A percentile compares a stretch with the other conserved stretches of the same genome.
phyloP scores from a whole-genome alignment of 1,140 invertebrate genomes.

The Drosophila pachea region DNA sequence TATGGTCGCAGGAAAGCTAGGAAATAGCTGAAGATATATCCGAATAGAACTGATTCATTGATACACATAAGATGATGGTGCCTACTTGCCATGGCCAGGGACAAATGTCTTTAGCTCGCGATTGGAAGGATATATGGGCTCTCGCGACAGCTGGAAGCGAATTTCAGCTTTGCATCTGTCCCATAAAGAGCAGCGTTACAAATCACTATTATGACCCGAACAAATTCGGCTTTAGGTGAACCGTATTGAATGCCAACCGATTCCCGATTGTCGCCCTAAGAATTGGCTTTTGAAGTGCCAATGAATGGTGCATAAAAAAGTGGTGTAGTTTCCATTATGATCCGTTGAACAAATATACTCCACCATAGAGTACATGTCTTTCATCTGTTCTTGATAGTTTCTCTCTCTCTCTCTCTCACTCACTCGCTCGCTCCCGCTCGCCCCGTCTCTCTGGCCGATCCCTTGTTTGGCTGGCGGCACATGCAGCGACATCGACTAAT shows the following conservation, averaged over 20 bases:
- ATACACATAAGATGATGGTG: too few relatives aligned
- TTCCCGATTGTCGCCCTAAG: slow-evolving; percentile 30
- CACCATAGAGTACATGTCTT: slow-evolving; percentile 1
- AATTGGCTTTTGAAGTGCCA: slow-evolving; percentile 66
- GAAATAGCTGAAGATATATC: too few relatives aligned
- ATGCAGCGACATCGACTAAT: slow-evolving; percentile 52
- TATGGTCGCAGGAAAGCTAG: too few relatives aligned
- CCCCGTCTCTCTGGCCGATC: slow-evolving; percentile 30
- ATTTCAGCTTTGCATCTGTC: slow-evolving; percentile 42
- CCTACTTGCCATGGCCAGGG: too few relatives aligned
- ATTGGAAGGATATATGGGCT: too few relatives aligned
- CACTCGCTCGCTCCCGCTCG: slow-evolving; percentile 3
- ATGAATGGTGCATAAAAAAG: slow-evolving; percentile 68
- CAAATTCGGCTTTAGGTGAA: slow-evolving; percentile 30
- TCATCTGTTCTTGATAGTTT: not conserved
- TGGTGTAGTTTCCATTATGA: slow-evolving; percentile 59
- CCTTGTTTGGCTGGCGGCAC: slow-evolving; percentile 49
- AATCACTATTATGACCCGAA: slow-evolving; percentile 58
- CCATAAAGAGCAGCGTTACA: slow-evolving; percentile 27
- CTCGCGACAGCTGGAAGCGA: too few relatives aligned
- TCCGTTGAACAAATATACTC: slow-evolving; percentile 71
- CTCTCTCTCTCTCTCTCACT: slow-evolving; percentile 6
- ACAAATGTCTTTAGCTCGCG: too few relatives aligned
- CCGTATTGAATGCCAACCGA: slow-evolving; percentile 56
- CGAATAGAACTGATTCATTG: too few relatives aligned